These are phyloP conservation scores for Gymnopithys bicolor DNA, from an alignment of 2,797 vertebrate genomes.

Conservation along the genomic window DNA sequence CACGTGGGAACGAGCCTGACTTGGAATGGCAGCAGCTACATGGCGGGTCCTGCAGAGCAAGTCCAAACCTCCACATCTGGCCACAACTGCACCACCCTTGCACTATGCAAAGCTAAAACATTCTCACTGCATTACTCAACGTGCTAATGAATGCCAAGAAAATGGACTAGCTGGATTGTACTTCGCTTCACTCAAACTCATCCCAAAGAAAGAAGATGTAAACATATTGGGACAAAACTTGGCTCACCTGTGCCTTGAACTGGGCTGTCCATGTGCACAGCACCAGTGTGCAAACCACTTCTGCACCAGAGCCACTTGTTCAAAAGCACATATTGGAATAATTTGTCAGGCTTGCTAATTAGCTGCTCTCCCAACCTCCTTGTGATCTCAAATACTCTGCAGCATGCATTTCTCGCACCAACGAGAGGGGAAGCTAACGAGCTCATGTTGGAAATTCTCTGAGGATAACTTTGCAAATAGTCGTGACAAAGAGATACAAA, in stretches of 20 bases:
- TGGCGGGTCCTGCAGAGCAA: conserved; percentile 55
- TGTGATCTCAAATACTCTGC: neutral
- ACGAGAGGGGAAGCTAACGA: neutral
- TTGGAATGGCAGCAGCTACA: conserved; percentile 32
- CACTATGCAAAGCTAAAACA: conserved; percentile 14
- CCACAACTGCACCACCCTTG: conserved; percentile 16
- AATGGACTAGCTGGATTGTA: neutral
- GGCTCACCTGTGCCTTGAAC: neutral
- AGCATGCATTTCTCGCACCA: neutral
- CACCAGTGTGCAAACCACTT: neutral
- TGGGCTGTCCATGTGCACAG: neutral
- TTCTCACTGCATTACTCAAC: neutral
- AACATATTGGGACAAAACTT: neutral
- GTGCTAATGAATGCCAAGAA: neutral
- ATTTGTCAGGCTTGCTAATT: neutral
- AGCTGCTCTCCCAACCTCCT: conserved; percentile 16
- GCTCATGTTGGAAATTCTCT: neutral
- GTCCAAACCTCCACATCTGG: neutral
- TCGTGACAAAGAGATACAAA: neutral
- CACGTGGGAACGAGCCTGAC: neutral
- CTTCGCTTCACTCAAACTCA: conserved; percentile 11
- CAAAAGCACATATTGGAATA: neutral
- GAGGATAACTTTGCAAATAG: conserved; percentile 2
- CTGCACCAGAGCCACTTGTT: neutral
- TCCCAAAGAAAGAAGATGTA: neutral